These are phyloP conservation scores for Acanthaster planci DNA, from an alignment of 35 echinoderm and acorn worm species.

Conservation along the genomic window DNA sequence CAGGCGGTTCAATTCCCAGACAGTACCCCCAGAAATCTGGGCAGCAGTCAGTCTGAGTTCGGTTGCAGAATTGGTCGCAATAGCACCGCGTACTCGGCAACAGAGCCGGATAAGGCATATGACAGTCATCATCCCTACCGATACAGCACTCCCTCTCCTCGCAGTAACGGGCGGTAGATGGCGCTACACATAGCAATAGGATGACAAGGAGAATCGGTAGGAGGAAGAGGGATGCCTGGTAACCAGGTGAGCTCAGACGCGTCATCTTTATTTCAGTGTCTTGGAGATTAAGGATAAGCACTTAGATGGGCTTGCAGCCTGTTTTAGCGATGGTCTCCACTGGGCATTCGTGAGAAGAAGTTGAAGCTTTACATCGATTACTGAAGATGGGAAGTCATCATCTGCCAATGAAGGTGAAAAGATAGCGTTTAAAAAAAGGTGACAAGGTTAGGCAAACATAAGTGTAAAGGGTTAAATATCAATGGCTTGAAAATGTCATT, in stretches of 20 bases:
- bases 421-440: not conserved
- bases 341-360: not conserved
- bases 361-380: not conserved
- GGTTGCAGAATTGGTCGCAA: constrained; percentile 57
- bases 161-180: constrained; percentile 36
- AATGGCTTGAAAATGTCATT: no score
- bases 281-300: not conserved
- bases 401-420: not conserved
- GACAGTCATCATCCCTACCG: constrained; percentile 47
- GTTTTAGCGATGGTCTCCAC: not conserved
- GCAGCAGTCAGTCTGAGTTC: constrained; percentile 48
- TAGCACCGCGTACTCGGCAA: constrained; percentile 40
- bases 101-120: constrained; percentile 44
- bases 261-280: not conserved
- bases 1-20: constrained; percentile 31
- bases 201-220: constrained; percentile 6
- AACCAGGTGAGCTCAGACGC: not conserved
- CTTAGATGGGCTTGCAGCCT: not conserved
- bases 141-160: constrained; percentile 27
- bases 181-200: not conserved
- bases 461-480: no score
- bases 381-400: not conserved
- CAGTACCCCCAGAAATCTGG: constrained; percentile 50
- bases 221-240: constrained; percentile 15
- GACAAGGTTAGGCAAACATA: not conserved